A percentile compares a stretch with the other conserved stretches of the same genome.
Evolutionary conservation across 2,888 invertebrate species (phyloP).

Genomic region (Geophilus truncorum): DNA sequence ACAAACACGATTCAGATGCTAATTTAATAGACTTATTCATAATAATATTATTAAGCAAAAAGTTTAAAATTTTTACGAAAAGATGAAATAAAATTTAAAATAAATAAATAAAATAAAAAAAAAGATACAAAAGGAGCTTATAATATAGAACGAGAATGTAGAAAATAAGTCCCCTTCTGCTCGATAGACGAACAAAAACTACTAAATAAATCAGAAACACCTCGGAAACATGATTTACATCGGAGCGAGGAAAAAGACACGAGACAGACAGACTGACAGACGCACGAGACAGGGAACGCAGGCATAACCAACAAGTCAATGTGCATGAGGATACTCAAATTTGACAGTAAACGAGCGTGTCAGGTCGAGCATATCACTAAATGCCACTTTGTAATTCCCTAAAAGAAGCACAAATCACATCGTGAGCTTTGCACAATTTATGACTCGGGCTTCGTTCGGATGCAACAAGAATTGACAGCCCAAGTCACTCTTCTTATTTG

Average conservation of each 20-base stretch:
- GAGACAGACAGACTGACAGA: background rate
- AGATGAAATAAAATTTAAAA: too few species aligned
- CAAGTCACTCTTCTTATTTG: background rate
- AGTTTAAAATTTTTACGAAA: too few species aligned
- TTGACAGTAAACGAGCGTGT: conserved; percentile 34
- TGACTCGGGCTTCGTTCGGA: background rate
- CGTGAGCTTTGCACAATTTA: conserved; percentile 34
- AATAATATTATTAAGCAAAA: too few species aligned
- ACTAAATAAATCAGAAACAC: background rate
- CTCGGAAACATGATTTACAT: background rate
- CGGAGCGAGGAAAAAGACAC: background rate
- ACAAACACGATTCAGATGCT: too few species aligned
- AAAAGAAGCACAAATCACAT: conserved; percentile 34
- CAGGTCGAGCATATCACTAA: conserved; percentile 32
- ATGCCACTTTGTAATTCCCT: conserved; percentile 34
- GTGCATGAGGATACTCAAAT: conserved; percentile 27
- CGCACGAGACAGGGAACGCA: background rate
- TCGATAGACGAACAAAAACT: background rate
- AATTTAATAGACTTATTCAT: too few species aligned
- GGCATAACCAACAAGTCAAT: background rate
- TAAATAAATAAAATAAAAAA: too few species aligned
- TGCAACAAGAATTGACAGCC: conserved; percentile 29
- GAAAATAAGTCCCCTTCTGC: background rate
- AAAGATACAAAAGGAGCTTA: too few species aligned
- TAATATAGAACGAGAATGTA: background rate